Evolutionary conservation across 2,888 invertebrate genomes (phyloP), one percentile per base, ranked within the genome.

Genomic region (Chloroclystis v-ata): DNA sequence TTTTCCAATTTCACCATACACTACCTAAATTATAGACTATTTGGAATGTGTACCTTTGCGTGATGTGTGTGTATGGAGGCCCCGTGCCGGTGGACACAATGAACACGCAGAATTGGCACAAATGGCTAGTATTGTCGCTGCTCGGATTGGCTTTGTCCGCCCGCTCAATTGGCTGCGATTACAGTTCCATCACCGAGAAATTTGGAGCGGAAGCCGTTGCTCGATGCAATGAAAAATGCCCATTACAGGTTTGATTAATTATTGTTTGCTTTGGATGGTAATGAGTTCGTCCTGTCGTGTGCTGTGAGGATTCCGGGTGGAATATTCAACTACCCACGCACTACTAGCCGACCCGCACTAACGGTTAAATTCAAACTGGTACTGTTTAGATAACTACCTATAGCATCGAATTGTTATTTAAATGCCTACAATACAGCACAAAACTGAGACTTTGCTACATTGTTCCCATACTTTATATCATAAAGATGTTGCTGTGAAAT

Each of bases 111-210:
- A 86, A 86, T 85, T 86, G 86, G 84, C 86, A 80, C 79, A 85
- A 86, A 84, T 86, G 86, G 85, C 79, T 85, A 72, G 79, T 85
- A 83, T 78, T 85, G 83, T 75, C 78, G 80, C 72, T 86, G 76
- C 71, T 86, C 76, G 86, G 86, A 85, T 85, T 87, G 83, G 85
- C 85, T 84, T 83, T 86, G 87, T 85, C 86, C 86, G 86, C 78
- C 73, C 80, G 77, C 70, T 80, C 84, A 87, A 86, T 87, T 87
- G 86, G 76, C 73, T 79, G 84, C 84, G 86, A 87, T 85, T 85
- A 85, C 75, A 80, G 79, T 77, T 77, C 82, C 84, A 83, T 83
- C 84, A 83, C 84, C 65, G 83, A 86, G 82, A 86, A 82, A 84
- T 87, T 87, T 82, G 85, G 85, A 83, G 76, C 85, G 85, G 87